Percentiles rank a stretch among this genome's conserved stretches.
Conservation (phyloP, 2,888 invertebrate species). For the Cerceris rybyensis region DNA sequence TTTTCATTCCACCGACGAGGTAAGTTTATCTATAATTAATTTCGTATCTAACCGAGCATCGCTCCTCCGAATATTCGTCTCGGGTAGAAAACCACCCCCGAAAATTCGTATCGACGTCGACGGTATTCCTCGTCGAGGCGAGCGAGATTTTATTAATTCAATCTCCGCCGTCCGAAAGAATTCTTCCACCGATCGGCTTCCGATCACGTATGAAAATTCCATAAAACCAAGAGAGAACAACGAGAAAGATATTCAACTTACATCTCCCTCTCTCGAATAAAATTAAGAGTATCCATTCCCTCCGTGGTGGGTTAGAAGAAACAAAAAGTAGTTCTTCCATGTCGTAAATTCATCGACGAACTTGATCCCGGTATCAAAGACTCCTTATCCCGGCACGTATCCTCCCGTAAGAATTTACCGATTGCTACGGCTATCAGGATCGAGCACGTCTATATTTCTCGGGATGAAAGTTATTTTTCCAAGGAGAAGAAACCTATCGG, state of each 20-base stretch:
- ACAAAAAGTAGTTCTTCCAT: background rate
- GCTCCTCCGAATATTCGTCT: no score
- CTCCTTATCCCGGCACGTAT: constrained; percentile 32
- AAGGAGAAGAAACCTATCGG: background rate
- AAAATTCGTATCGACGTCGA: no score
- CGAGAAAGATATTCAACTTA: background rate
- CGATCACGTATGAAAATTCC: background rate
- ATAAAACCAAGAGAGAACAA: background rate
- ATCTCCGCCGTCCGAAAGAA: no score
- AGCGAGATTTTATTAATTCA: no score
- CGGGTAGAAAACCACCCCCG: no score
- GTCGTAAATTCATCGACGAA: constrained; percentile 9
- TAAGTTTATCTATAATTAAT: no score
- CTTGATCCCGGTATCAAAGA: constrained; percentile 17
- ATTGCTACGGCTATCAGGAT: constrained; percentile 20
- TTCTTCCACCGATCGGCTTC: no score
- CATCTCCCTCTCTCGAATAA: background rate
- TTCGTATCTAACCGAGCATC: no score
- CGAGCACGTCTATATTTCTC: constrained; percentile 18
- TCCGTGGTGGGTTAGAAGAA: background rate
- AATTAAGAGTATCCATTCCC: constrained; percentile 2
- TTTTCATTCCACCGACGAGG: no score
- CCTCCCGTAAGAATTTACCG: constrained; percentile 30
- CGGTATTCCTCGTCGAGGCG: no score
- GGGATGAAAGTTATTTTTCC: constrained; percentile 5